These are phyloP conservation scores for Smithornis capensis DNA, from an alignment of 2,113 vertebrate species.

Conservation along the genomic window DNA sequence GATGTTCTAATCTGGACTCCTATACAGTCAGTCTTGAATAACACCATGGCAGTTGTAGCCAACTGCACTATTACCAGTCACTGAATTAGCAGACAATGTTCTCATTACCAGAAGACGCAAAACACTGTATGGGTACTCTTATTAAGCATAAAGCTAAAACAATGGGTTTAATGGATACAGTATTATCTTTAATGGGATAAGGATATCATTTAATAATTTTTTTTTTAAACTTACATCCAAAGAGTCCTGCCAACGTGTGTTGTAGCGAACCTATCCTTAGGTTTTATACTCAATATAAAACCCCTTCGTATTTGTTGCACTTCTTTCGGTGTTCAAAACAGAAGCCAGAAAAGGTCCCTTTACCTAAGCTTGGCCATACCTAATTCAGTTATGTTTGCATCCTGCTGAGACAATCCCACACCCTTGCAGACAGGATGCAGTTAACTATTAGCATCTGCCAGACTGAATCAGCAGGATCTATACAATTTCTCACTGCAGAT, in stretches of 20 bases:
- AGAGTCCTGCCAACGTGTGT: neutral
- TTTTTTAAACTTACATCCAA: neutral
- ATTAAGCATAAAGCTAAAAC: neutral
- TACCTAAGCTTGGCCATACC: neutral
- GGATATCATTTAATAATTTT: neutral
- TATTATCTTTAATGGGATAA: neutral
- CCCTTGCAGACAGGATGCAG: slow-evolving; percentile 13
- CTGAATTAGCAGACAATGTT: neutral
- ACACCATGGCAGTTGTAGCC: neutral
- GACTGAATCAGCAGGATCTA: slow-evolving; percentile 59
- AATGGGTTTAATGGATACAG: neutral
- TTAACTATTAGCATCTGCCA: slow-evolving; percentile 21
- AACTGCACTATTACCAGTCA: neutral
- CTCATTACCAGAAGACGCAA: neutral
- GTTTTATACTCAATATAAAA: neutral
- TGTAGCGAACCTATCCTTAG: neutral
- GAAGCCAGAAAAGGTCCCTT: neutral
- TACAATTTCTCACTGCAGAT: slow-evolving; percentile 31
- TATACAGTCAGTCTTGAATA: neutral
- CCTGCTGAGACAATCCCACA: neutral
- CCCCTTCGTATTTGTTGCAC: neutral
- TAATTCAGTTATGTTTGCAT: neutral
- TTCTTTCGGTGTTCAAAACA: neutral
- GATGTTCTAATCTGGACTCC: neutral
- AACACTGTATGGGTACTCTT: neutral